phyloP scores from a whole-genome alignment of 2,113 vertebrate genomes.

The Lampris incognitus region DNA sequence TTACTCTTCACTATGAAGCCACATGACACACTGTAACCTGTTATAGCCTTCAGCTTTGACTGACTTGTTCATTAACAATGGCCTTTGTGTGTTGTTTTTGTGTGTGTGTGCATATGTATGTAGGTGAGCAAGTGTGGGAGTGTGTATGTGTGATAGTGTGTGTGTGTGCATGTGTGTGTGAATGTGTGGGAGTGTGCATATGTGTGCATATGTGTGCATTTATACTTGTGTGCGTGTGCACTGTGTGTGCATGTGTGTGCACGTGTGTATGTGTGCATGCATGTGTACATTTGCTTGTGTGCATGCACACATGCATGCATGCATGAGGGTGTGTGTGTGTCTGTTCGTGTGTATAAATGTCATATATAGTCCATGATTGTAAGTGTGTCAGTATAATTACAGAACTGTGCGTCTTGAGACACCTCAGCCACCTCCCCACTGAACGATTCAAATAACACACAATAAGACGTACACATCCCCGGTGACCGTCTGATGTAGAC shows the following conservation, averaged over 20 bases:
- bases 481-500: slow-evolving; percentile 19
- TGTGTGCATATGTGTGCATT: background rate
- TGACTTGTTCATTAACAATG: no score
- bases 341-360: background rate
- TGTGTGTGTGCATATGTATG: no score
- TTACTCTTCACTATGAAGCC: no score
- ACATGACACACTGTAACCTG: no score
- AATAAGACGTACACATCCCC: slow-evolving; percentile 33
- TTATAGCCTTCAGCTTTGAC: no score
- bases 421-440: slow-evolving; percentile 13
- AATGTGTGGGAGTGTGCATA: no score
- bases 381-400: slow-evolving; percentile 22
- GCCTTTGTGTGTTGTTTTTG: no score
- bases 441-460: slow-evolving; percentile 51
- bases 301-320: background rate
- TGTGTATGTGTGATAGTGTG: no score
- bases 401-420: slow-evolving; percentile 39
- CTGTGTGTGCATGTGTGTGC: background rate
- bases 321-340: background rate
- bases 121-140: no score
- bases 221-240: no score
- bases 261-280: background rate
- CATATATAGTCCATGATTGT: background rate
- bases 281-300: no score
- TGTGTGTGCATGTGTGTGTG: no score